phyloP scores from a whole-genome alignment of 2,888 invertebrate genomes.

The Amblyjoppa fuscipennis region DNA sequence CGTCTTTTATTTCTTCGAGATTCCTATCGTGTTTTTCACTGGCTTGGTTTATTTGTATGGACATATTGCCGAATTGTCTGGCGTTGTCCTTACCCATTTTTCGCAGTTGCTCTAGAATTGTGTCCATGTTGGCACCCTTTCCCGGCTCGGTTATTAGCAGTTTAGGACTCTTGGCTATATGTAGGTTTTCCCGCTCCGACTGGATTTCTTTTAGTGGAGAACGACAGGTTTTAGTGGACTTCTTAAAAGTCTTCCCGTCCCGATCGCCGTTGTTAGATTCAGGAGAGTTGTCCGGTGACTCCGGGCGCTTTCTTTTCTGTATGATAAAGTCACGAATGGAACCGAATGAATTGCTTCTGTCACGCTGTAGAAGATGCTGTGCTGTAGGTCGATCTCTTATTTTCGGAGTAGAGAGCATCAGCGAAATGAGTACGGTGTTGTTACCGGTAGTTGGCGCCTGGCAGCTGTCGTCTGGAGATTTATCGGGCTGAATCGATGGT shows the following conservation, averaged over 20 bases:
- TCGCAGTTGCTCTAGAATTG: conserved; percentile 3
- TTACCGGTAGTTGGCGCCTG: neutral
- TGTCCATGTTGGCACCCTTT: neutral
- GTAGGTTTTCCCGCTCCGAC: neutral
- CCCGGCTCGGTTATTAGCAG: neutral
- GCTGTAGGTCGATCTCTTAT: neutral
- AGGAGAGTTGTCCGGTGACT: neutral
- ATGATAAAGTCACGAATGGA: neutral
- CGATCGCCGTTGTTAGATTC: neutral
- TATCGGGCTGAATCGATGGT: neutral
- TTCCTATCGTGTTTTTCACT: neutral
- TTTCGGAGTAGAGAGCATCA: neutral
- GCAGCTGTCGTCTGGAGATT: no score
- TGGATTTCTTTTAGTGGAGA: neutral
- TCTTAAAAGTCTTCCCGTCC: neutral
- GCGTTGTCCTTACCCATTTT: conserved; percentile 6
- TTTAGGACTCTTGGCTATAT: neutral
- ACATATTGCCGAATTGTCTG: neutral
- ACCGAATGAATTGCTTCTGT: neutral
- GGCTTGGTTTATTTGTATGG: neutral
- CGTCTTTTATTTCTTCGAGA: conserved; percentile 2
- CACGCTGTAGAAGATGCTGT: neutral
- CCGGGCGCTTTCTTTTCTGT: neutral
- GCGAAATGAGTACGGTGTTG: neutral
- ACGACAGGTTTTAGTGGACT: neutral